Base-by-base conservation (phyloP, 2,113 vertebrate species). In the Phylloscopus whistleri region DNA sequence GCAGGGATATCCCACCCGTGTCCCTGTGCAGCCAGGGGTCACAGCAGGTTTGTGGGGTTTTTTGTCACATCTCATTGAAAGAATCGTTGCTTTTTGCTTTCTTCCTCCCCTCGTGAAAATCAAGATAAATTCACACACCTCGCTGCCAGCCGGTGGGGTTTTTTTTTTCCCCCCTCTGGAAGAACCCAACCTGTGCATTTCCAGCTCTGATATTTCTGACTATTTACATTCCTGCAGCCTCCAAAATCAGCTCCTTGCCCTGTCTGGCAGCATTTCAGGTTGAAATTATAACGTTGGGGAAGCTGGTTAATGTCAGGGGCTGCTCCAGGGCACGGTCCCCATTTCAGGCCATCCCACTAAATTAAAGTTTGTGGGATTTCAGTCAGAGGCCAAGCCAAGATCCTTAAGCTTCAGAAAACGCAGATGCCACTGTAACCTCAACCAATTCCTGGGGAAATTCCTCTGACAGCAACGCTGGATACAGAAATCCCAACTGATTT, bases 241-340 rank as follows among this genome's bases (percentile, higher is more conserved):
- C 87, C 78, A 56, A 89, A 89, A 72, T 72, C 81, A 33, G 84
- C 56, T 89, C 77, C 66, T 68, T 41, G 35, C 44, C 73, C 73
- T 75, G 76, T 5, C 68, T 75, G 64, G 94, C 88, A 81, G 76
- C 48, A 5, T 19, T 92, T 78, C 87, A 87, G 86, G 55, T 2
- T 64, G 70, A 33, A 87, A 96, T 94, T 68, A 72, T 2, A 44
- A 10, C 3, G 66, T 13, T 72, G 77, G 93, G 86, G 69, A 85
- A 81, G 73, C 84, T 89, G 89, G 72, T 24, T 75, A 37, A 87
- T 44, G 84, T 43, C 94, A 91, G 89, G 90, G 86, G 59, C 92
- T 92, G 83, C 94, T 81, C 83, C 84, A 94, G 77, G 80, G 89
- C 83, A 92, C 48, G 60, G 44, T 8, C 69, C 58, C 1, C 2